Evolutionary conservation across 2,888 invertebrate genomes (phyloP), one percentile per base, ranked within the genome.

Genomic region (Agrochola lota): DNA sequence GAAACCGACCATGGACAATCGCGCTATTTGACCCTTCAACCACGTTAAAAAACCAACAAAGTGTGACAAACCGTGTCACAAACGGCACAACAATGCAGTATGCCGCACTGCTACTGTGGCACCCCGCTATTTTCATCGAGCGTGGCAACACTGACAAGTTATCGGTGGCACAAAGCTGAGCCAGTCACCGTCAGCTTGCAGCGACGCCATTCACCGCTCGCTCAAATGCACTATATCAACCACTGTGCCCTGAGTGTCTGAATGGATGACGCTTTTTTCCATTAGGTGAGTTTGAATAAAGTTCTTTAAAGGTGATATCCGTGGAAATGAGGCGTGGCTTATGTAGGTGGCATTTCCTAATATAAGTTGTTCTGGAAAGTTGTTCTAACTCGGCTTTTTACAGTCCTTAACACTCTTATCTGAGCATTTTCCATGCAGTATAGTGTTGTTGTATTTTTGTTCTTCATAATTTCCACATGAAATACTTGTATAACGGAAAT

Each of bases 141-240:
- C 74, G 78, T 80, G 78, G 82, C 81, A 85, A 62, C 85, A 77
- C 88, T 85, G 88, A 89, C 90, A 89, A 89, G 85, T 91, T 91
- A 92, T 91, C 88, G 87, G 69, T 72, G 78, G 75, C 85, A 89
- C 86, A 89, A 90, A 88, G 87, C 85, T 76, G 67, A 63, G 68
- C 55, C 85, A 74, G 71, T 66, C 71, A 62, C 70, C 60, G 78
- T 57, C 80, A 71, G 70, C 72, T 60, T 70, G 74, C 59, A 67
- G 75, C 75, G 80, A 76, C 84, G 86, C 85, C 83, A 88, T 90
- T 91, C 89, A 87, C 78, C 77, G 84, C 81, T 86, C 80, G 78
- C 83, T 85, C 83, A 68, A 87, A 88, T 91, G 84, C 86, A 89
- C 87, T 89, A 88, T 88, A 86, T 88, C 85, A 85, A 78, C 71